Base-by-base conservation (phyloP, 2,888 invertebrate species). In the Caenorhabditis sp. region DNA sequence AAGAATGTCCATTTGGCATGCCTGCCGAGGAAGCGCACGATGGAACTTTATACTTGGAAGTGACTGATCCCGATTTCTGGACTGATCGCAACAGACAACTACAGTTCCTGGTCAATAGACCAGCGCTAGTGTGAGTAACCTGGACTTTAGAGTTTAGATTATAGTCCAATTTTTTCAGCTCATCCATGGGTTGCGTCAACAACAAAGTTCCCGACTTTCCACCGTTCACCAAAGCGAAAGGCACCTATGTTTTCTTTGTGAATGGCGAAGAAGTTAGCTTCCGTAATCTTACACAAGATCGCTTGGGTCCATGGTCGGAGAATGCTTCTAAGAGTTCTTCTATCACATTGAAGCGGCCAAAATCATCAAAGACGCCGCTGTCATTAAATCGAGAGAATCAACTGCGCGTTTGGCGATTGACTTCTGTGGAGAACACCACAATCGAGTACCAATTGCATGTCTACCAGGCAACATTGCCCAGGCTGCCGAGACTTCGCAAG, bases 291-390 rank as follows among this genome's bases (percentile, higher is more conserved):
- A 88, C 86, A 2, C 67, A 71, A 9, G 88, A 88, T 28, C 84
- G 81, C 9, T 68, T 88, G 18, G 84, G 64, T 3, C 88, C 88
- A 1, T 88, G 88, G 88, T 82, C 84, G 3, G 85, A 84, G 1
- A 24, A 50, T 58, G 47, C n/a, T 24, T 18, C 18, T 11, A 47
- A 47, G 32, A 9, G 32, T 9, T 47, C n/a, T n/a, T n/a, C 18
- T n/a, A 62, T 53, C 1, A n/a, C 20, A 1, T 58, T 67, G 2
- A 72, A 56, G 47, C 58, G 84, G 9, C 83, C 85, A 13, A 85
- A 84, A 53, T 68, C 85, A 0, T 24, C 68, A n/a, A 80, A 80
- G 50, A 26, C 51, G 1, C 80, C 82, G 1, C 50, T 82, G 11
- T 82, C 44, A 15, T 20, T 81, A 13, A 86, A 84, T 37, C 44